Conservation (phyloP, 1,140 invertebrate species). For the Calycopis cecrops region DNA sequence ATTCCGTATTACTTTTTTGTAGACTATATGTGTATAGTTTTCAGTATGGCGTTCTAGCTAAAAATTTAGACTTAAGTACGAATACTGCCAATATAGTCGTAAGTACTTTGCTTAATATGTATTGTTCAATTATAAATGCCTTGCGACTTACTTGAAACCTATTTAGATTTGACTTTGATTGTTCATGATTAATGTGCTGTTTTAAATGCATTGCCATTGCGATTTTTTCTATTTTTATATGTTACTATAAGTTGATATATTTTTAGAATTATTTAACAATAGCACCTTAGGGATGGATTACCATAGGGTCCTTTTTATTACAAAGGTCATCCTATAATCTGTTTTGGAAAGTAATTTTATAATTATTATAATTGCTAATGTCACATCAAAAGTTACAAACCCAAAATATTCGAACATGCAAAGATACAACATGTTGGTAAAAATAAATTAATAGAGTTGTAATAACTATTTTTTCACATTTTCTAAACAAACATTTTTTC, state of each 20-base stretch:
- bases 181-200: no score
- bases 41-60: conserved; percentile 8
- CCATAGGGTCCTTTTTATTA: no score
- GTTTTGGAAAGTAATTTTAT: no score
- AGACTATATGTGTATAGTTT: neutral
- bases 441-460: no score
- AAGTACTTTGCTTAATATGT: conserved; percentile 48
- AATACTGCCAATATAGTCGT: conserved; percentile 54
- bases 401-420: no score
- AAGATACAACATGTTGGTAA: no score
- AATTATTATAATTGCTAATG: no score
- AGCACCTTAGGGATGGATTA: no score
- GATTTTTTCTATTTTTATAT: conserved; percentile 11
- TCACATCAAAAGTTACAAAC: no score
- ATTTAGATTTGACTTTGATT: neutral
- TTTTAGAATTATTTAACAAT: conserved; percentile 2
- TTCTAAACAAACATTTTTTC: no score
- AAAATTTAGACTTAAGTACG: conserved; percentile 4
- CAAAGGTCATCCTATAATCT: no score
- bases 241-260: conserved; percentile 7
- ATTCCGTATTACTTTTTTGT: neutral
- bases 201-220: conserved; percentile 1
- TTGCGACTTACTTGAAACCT: conserved; percentile 28
- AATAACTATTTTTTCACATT: no score
- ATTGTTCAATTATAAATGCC: conserved; percentile 27